Evolutionary conservation across 2,888 invertebrate species (phyloP).

Genomic region (Conistra vaccinii): DNA sequence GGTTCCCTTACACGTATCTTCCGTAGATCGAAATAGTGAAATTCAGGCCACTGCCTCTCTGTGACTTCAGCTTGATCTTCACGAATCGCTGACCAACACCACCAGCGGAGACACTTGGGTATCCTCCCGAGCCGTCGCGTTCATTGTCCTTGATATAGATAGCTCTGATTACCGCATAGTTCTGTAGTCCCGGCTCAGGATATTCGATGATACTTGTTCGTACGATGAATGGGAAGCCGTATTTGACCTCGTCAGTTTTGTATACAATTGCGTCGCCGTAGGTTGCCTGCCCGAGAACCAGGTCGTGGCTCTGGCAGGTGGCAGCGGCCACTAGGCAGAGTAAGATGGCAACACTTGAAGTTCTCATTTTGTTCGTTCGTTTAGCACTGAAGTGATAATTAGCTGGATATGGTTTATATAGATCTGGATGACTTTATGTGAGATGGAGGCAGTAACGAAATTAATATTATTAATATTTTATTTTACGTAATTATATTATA

Average conservation of each 20-base stretch:
- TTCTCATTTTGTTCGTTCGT: constrained; percentile 84
- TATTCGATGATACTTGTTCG: constrained; percentile 81
- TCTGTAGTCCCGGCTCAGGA: constrained; percentile 80
- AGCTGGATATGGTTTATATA: constrained; percentile 81
- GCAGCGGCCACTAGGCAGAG: constrained; percentile 75
- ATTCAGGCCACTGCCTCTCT: constrained; percentile 82
- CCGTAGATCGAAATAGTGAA: constrained; percentile 87
- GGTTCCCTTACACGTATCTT: constrained; percentile 73
- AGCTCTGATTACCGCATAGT: constrained; percentile 82
- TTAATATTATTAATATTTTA: background rate
- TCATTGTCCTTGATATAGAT: constrained; percentile 83
- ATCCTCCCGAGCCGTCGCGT: constrained; percentile 82
- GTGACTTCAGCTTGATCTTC: constrained; percentile 86
- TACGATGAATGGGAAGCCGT: constrained; percentile 82
- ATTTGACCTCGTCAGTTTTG: constrained; percentile 82
- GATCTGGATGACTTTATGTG: constrained; percentile 71
- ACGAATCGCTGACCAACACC: constrained; percentile 85
- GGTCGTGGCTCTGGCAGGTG: constrained; percentile 82
- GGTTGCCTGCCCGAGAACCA: constrained; percentile 77
- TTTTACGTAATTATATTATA: no score
- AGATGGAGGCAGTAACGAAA: constrained; percentile 66
- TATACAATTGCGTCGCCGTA: constrained; percentile 83
- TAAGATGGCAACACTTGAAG: constrained; percentile 70
- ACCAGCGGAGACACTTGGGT: constrained; percentile 81
- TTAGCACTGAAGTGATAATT: constrained; percentile 82